These are phyloP conservation scores for Rhombomys opimus DNA, from an alignment of 2,113 vertebrate species.

Conservation along the genomic window DNA sequence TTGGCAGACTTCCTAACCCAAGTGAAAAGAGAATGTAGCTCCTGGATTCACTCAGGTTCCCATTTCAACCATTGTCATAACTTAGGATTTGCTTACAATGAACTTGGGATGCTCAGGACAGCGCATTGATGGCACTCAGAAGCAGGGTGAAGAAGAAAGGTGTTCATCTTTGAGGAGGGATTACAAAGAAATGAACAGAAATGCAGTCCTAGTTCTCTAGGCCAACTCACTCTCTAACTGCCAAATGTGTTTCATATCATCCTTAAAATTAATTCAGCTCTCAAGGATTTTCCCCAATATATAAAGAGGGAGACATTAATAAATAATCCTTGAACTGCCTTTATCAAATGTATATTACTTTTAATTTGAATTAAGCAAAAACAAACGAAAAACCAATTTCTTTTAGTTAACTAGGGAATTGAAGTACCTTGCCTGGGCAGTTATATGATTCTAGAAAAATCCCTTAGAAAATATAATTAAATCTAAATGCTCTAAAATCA, in stretches of 20 bases:
- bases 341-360: slow-evolving; percentile 79
- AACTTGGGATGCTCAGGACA: background rate
- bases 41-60: background rate
- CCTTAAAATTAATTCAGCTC: slow-evolving; percentile 57
- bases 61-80: background rate
- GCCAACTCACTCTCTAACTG: background rate
- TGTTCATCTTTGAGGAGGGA: background rate
- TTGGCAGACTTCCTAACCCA: slow-evolving; percentile 29
- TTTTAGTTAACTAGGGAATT: slow-evolving; percentile 74
- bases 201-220: background rate
- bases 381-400: slow-evolving; percentile 73
- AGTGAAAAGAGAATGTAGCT: background rate
- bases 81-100: background rate
- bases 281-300: slow-evolving; percentile 18
- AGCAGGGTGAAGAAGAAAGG: background rate
- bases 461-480: slow-evolving; percentile 78
- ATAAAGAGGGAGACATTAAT: slow-evolving; percentile 66
- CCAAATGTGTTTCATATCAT: background rate
- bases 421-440: slow-evolving; percentile 67
- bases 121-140: no score
- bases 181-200: background rate
- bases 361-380: slow-evolving; percentile 81
- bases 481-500: slow-evolving; percentile 71
- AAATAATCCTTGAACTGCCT: slow-evolving; percentile 79
- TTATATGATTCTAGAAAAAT: slow-evolving; percentile 72